These are phyloP conservation scores for Apostichopus leukothele DNA, from an alignment of 53 echinoderm and acorn worm genomes.

Conservation along the genomic window DNA sequence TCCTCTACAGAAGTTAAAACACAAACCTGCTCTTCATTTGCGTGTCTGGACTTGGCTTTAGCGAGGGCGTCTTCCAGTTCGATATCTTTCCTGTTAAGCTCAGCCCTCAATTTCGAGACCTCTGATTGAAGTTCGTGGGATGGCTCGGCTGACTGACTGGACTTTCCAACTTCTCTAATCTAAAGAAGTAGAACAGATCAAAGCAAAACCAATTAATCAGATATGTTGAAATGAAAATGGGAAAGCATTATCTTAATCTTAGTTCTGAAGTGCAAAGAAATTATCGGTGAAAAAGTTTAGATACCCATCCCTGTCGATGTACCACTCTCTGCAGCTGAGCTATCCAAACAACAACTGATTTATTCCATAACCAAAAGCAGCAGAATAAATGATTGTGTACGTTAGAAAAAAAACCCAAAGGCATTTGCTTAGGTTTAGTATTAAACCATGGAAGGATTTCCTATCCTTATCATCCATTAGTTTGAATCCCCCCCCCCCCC, in stretches of 20 bases:
- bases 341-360: no score
- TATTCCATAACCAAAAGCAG: no score
- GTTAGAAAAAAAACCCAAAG: no score
- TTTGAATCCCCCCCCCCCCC: no score
- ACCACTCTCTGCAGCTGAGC: neutral
- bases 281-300: no score
- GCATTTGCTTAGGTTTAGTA: no score
- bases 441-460: no score
- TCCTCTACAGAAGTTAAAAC: neutral
- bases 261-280: neutral
- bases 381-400: no score
- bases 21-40: constrained; percentile 76
- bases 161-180: constrained; percentile 22
- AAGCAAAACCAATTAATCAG: neutral
- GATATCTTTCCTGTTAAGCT: constrained; percentile 72
- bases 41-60: constrained; percentile 80
- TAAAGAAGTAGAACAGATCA: neutral
- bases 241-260: neutral
- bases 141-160: constrained; percentile 42
- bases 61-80: constrained; percentile 72
- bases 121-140: constrained; percentile 51
- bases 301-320: neutral
- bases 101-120: constrained; percentile 62
- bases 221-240: neutral
- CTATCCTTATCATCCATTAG: no score